These are phyloP conservation scores for Diadromus collaris DNA, from an alignment of 2,888 invertebrate species.

Conservation along the genomic window DNA sequence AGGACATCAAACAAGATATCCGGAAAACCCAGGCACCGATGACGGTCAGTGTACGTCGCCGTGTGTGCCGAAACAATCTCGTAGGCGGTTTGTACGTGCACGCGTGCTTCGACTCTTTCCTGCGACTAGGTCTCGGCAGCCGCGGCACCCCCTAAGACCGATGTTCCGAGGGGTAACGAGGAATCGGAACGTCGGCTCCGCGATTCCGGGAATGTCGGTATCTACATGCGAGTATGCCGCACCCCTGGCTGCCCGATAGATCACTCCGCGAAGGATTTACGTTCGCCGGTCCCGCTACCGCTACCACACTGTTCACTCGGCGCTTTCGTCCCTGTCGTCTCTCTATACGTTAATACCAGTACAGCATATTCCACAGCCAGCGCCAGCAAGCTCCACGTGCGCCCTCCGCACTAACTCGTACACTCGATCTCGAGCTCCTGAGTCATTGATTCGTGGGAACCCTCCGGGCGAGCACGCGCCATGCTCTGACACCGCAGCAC, in stretches of 20 bases:
- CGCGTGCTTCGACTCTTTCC: conserved; percentile 15
- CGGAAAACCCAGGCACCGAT: not conserved
- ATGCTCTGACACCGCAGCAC: not conserved
- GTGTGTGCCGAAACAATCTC: conserved; percentile 15
- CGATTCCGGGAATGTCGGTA: conserved; percentile 68
- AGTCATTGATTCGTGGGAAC: conserved; percentile 37
- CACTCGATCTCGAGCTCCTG: not conserved
- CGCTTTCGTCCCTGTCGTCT: conserved; percentile 31
- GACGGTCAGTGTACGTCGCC: not conserved
- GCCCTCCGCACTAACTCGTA: conserved; percentile 1
- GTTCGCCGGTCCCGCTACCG: conserved; percentile 61
- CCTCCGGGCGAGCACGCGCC: conserved; percentile 18
- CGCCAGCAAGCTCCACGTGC: conserved; percentile 6
- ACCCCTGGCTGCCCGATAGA: conserved; percentile 61
- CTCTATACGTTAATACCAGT: conserved; percentile 1
- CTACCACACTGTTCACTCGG: conserved; percentile 48
- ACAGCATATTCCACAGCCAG: conserved; percentile 20
- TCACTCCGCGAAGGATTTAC: conserved; percentile 66
- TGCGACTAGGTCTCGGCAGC: conserved; percentile 19
- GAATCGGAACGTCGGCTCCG: conserved; percentile 66
- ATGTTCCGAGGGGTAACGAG: conserved; percentile 55
- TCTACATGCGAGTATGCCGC: conserved; percentile 62
- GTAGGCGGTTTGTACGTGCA: conserved; percentile 7
- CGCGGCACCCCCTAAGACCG: conserved; percentile 32
- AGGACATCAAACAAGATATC: not conserved